Evolutionary conservation across 37 sponge, comb jelly and placozoan genomes (phyloP).

Genomic region (Ianthella basta): DNA sequence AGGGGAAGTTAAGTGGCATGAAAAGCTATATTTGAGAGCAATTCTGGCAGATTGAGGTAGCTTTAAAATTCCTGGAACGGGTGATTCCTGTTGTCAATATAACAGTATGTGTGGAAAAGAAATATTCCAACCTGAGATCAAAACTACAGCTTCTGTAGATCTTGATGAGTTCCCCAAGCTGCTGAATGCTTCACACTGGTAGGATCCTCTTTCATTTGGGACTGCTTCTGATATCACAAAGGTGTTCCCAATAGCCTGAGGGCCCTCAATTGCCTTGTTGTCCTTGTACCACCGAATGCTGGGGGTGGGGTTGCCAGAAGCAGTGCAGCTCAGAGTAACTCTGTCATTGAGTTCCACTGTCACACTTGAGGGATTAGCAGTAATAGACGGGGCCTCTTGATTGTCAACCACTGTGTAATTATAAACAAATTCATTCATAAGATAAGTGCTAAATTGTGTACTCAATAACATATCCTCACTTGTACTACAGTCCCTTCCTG

Average conservation of each 20-base stretch:
- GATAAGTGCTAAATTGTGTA: too few relatives aligned
- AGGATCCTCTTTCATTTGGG: background rate
- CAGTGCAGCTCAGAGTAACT: background rate
- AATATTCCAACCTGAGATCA: too few relatives aligned
- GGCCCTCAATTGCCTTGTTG: background rate
- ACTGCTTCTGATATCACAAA: background rate
- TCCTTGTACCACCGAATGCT: background rate
- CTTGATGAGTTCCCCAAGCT: background rate
- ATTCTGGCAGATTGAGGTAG: too few relatives aligned
- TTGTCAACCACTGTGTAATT: background rate
- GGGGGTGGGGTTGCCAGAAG: background rate
- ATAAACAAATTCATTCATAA: too few relatives aligned
- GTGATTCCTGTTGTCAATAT: too few relatives aligned
- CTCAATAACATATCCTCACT: too few relatives aligned
- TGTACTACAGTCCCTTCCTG: too few relatives aligned
- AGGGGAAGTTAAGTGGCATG: too few relatives aligned
- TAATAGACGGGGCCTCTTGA: background rate
- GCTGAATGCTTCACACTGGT: conserved; percentile 7
- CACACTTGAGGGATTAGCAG: background rate
- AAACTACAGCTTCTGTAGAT: too few relatives aligned
- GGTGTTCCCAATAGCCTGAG: background rate
- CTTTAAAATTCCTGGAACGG: too few relatives aligned
- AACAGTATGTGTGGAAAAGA: too few relatives aligned
- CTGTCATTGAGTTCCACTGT: background rate
- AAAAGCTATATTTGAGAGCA: too few relatives aligned